Conservation (phyloP, 2,888 invertebrate species). For the Andrena flavipes region DNA sequence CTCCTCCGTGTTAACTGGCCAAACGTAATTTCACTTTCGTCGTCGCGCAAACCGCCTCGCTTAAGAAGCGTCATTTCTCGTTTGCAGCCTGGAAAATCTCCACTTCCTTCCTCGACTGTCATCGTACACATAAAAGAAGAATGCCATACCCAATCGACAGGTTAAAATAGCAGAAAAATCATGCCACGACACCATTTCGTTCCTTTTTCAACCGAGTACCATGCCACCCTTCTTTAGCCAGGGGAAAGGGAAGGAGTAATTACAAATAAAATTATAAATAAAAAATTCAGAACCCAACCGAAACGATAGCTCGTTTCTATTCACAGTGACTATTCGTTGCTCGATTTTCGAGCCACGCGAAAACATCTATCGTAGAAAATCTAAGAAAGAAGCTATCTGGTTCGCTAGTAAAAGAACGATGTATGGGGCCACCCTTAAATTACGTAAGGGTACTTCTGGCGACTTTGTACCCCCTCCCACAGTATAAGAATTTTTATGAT, state of each 20-base stretch:
- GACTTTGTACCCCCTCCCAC: too few species aligned
- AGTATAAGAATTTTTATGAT: too few species aligned
- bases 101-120: constrained; percentile 12
- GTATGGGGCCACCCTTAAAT: too few species aligned
- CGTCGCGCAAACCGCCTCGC: constrained; percentile 12
- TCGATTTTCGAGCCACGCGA: not conserved
- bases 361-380: constrained; percentile 1
- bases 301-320: not conserved
- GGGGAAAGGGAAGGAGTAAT: not conserved
- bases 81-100: not conserved
- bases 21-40: constrained; percentile 42
- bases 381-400: not conserved
- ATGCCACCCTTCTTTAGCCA: not conserved
- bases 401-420: too few species aligned
- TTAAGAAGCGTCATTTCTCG: constrained; percentile 15
- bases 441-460: too few species aligned
- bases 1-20: constrained; percentile 11
- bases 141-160: constrained; percentile 20
- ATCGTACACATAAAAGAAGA: not conserved
- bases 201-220: not conserved
- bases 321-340: not conserved
- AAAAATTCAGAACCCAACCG: not conserved
- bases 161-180: not conserved
- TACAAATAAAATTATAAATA: not conserved
- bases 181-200: not conserved